Evolutionary conservation across 2,113 vertebrate genomes (phyloP).

Genomic region (Eulacestoma nigropectus): DNA sequence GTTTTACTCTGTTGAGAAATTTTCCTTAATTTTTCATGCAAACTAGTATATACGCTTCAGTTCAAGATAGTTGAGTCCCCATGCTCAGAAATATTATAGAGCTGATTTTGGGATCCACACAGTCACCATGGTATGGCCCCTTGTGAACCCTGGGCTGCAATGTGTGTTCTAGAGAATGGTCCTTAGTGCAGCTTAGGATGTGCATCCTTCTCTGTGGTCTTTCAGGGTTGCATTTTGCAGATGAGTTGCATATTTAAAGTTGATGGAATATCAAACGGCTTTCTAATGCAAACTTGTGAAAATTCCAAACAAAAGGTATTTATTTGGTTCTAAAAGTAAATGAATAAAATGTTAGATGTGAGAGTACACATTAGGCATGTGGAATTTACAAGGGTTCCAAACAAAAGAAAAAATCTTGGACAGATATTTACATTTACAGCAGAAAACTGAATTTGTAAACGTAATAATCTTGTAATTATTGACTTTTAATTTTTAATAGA

Average conservation of each 20-base stretch:
- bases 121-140: background rate
- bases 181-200: background rate
- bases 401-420: background rate
- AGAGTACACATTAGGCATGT: background rate
- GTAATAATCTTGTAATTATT: background rate
- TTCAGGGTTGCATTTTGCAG: background rate
- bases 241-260: background rate
- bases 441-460: background rate
- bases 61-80: background rate
- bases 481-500: background rate
- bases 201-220: background rate
- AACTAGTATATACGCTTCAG: background rate
- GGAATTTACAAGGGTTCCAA: background rate
- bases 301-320: background rate
- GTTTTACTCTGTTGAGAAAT: background rate
- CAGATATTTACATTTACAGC: background rate
- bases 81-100: background rate
- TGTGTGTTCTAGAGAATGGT: background rate
- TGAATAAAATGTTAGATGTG: background rate
- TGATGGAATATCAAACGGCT: background rate
- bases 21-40: background rate
- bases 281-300: background rate
- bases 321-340: background rate
- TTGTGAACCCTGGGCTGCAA: background rate
- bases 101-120: background rate